A percentile compares a stretch with the other conserved stretches of the same genome.
Conservation (phyloP, 2,797 vertebrate genomes). For the Tragelaphus oryx region DNA sequence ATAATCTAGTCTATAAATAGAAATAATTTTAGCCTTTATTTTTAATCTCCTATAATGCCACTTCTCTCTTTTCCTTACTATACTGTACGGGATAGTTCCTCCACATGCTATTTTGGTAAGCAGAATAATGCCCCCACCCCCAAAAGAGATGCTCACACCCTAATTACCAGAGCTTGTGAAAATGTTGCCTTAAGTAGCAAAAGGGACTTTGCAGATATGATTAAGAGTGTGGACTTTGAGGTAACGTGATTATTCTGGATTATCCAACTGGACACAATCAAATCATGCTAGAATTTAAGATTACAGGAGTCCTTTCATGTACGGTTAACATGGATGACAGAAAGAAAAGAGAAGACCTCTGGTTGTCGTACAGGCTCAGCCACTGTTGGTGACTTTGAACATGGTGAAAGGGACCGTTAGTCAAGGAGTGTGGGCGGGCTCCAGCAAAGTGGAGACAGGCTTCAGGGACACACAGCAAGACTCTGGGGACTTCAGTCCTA, state of each 20-base stretch:
- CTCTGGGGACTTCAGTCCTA: too few relatives aligned
- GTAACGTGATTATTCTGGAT: background rate
- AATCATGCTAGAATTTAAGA: background rate
- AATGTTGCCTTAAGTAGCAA: background rate
- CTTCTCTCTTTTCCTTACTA: background rate
- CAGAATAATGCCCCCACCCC: background rate
- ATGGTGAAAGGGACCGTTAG: too few relatives aligned
- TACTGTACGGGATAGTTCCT: background rate
- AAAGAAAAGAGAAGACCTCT: background rate
- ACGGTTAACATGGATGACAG: background rate
- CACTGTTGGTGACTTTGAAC: background rate
- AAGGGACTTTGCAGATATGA: background rate
- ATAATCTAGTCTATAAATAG: background rate
- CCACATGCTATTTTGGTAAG: background rate
- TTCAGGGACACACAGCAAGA: background rate
- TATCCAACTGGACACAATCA: background rate
- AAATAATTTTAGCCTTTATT: background rate
- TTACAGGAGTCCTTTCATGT: background rate
- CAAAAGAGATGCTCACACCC: rapidly evolving
- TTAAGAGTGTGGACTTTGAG: background rate
- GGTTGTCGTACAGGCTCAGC: too few relatives aligned
- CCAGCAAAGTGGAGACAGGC: background rate
- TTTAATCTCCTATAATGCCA: background rate
- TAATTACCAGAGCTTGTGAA: background rate
- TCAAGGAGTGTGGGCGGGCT: too few relatives aligned